Base-by-base conservation (phyloP, 2,888 invertebrate species). In the Cremastinae sp. region DNA sequence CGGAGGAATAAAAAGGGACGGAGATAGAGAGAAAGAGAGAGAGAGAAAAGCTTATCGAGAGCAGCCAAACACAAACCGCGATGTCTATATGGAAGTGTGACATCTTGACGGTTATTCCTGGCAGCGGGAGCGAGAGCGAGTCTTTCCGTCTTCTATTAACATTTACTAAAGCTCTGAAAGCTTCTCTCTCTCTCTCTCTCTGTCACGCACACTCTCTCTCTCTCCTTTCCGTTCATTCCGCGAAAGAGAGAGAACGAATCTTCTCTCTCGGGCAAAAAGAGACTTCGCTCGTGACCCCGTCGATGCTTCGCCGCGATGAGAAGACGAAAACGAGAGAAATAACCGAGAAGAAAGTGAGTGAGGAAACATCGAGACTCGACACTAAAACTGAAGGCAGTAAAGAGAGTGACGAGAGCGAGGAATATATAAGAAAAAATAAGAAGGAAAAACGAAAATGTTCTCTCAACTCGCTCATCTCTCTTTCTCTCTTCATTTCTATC, bases 51-150 rank as follows among this genome's bases (percentile, higher is more conserved):
- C 79, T 83, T 81, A 85, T 86, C 83, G 84, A 80, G 77, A 72
- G 75, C 69, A 64, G 66, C 56, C 75, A 78, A 64, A 59, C 72
- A 66, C 75, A 76, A 81, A 79, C 75, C 79, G 74, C 81, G 81
- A 85, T 82, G 87, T 87, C 88, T 87, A 85, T 87, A 87, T 88
- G 88, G 86, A 88, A 88, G 87, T 88, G 89, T 88, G 87, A 89
- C 88, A 88, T 87, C 88, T 87, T 85, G 86, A 87, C 82, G 88
- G 88, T 88, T 89, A 89, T 89, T 89, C 87, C 87, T 88, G 87
- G 86, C 86, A 71, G 78, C 78, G 8, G 56, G 51, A 35, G 58
- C 62, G 37, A 39, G 70, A 70, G 47, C 58, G 35, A 66, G 56
- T 83, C 85, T 84, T 45, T 64, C 66, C 45, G 84, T 85, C 85